Base-by-base conservation (phyloP, 1,140 invertebrate genomes). In the Cherax quadricarinatus region DNA sequence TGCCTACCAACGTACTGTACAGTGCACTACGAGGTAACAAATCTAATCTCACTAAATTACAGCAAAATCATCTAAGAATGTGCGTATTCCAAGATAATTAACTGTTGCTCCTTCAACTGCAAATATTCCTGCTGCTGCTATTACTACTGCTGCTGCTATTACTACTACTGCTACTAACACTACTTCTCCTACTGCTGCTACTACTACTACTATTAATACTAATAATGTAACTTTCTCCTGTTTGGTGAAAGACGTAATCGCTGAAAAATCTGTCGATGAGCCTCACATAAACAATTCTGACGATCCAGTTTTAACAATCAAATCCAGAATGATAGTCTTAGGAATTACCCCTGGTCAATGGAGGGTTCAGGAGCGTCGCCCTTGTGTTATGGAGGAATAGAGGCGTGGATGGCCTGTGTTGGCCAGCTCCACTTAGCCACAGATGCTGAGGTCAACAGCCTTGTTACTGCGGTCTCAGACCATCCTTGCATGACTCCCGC, bases 401-500 rank as follows among this genome's bases (percentile, higher is more conserved):
- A 24, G 57, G 16, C 7, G 24, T 57, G 10, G 30, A 21, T 24
- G 41, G 48, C 48, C 30, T 51, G 62, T 9, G 62, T 21, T 4
- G 73, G 66, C 7, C 24, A 51, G 12, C 12, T 16, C 48, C 10
- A 21, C 24, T 3, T 18, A 24, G 10, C n/a, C 9, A 24, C n/a
- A 79, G 86, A 85, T 80, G 51, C 51, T 75, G 73, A 30, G 86
- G 86, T 88, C 86, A 88, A 88, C 86, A 88, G 70, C 86, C 81
- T 51, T 30, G 30, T 48, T 62, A 41, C 86, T 30, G 41, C 62
- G 81, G n/a, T 75, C 88, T 62, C 88, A 84, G 60, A 78, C 48
- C 88, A 60, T 48, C 88, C 57, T 91, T 81, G 89, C 89, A 86
- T 91, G 89, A 91, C 89, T 91, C 60, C 75, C 10, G 75, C 73